Evolutionary conservation across 2,797 vertebrate species (phyloP).

Genomic region (Rhinella marina): DNA sequence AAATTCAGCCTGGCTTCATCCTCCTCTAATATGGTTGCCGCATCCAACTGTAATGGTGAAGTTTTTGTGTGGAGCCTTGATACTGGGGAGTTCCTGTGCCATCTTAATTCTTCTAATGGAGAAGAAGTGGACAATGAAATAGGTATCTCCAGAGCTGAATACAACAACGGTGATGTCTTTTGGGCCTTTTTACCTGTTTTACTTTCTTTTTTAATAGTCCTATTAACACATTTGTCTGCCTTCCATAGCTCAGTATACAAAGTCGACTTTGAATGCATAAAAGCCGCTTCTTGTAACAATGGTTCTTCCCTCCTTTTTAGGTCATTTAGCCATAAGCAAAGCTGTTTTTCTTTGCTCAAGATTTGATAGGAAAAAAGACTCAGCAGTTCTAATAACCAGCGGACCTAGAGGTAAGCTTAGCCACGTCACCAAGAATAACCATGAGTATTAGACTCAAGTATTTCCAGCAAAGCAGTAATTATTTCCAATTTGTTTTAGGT

Average conservation of each 20-base stretch:
- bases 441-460: background rate
- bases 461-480: background rate
- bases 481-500: constrained; percentile 29
- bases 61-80: constrained; percentile 57
- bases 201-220: background rate
- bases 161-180: too few species aligned
- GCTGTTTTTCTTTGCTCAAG: constrained; percentile 55
- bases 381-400: constrained; percentile 62
- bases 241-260: background rate
- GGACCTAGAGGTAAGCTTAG: constrained; percentile 59
- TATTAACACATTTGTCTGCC: background rate
- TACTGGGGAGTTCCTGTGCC: constrained; percentile 52
- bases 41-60: constrained; percentile 56
- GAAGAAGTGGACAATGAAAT: constrained; percentile 27
- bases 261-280: background rate
- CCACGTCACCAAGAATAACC: background rate
- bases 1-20: constrained; percentile 58
- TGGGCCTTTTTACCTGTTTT: background rate
- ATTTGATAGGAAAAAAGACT: constrained; percentile 51
- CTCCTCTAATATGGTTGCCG: constrained; percentile 52
- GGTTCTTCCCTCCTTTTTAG: constrained; percentile 1
- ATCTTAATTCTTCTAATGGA: background rate
- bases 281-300: background rate
- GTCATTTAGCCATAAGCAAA: constrained; percentile 61
- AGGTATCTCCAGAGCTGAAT: background rate